A percentile compares a stretch with the other conserved stretches of the same genome.
These are phyloP conservation scores for Tortrix viridana DNA, from an alignment of 2,888 invertebrate species.

Conservation along the genomic window DNA sequence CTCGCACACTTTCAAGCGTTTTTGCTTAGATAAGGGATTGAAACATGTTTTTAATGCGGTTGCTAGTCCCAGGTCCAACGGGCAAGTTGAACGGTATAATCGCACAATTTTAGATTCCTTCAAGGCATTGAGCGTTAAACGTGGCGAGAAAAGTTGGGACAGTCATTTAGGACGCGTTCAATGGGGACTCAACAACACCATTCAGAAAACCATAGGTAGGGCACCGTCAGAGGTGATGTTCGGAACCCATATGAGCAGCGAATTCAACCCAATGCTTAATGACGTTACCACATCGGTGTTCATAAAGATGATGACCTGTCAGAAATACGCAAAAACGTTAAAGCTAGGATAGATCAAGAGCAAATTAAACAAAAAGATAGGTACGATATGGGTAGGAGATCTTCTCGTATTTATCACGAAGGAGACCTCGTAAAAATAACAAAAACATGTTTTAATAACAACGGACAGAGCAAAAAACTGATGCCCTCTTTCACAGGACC, in stretches of 20 bases:
- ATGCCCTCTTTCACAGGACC: slow-evolving; percentile 31
- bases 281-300: not conserved
- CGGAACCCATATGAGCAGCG: slow-evolving; percentile 36
- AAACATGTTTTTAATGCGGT: slow-evolving; percentile 41
- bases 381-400: slow-evolving; percentile 17
- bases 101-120: slow-evolving; percentile 47
- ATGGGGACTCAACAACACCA: slow-evolving; percentile 48
- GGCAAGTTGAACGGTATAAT: slow-evolving; percentile 47
- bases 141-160: slow-evolving; percentile 54
- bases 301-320: not conserved
- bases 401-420: slow-evolving; percentile 12
- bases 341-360: slow-evolving; percentile 8
- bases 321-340: slow-evolving; percentile 7
- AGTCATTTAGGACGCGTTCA: slow-evolving; percentile 47
- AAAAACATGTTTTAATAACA: slow-evolving; percentile 24
- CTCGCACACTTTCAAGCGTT: slow-evolving; percentile 47
- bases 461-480: slow-evolving; percentile 34
- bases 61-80: slow-evolving; percentile 38
- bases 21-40: slow-evolving; percentile 45
- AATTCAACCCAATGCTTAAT: slow-evolving; percentile 11
- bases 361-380: slow-evolving; percentile 22
- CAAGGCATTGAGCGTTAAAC: slow-evolving; percentile 44
- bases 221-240: slow-evolving; percentile 45
- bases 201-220: slow-evolving; percentile 44
- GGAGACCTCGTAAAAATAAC: slow-evolving; percentile 34